These are phyloP conservation scores for Pipistrellus nathusii DNA, from an alignment of 2,797 vertebrate genomes.

Conservation along the genomic window DNA sequence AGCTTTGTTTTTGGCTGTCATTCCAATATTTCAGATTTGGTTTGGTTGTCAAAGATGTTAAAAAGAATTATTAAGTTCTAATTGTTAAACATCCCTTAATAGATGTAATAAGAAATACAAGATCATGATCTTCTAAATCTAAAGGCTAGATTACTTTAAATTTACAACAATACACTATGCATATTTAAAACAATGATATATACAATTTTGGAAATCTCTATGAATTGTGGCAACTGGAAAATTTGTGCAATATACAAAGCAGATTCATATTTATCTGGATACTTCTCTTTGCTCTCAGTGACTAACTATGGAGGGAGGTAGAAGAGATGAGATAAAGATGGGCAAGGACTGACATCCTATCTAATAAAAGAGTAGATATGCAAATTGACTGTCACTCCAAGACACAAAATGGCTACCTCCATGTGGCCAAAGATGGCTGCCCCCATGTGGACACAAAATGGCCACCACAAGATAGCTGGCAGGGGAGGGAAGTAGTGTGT, in stretches of 20 bases:
- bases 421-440: no score
- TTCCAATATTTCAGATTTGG: slow-evolving; percentile 24
- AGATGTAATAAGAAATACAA: slow-evolving; percentile 38
- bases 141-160: background rate
- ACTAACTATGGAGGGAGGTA: background rate
- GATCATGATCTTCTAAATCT: background rate
- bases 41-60: slow-evolving; percentile 20
- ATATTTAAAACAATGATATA: slow-evolving; percentile 31
- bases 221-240: background rate
- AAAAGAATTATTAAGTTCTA: slow-evolving; percentile 49
- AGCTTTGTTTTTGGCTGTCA: background rate
- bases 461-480: no score
- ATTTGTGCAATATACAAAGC: slow-evolving; percentile 13
- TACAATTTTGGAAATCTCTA: slow-evolving; percentile 27
- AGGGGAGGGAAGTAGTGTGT: no score
- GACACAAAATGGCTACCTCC: no score
- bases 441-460: no score
- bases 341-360: background rate
- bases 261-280: background rate
- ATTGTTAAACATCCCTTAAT: background rate
- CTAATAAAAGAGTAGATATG: no score
- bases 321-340: background rate
- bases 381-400: no score
- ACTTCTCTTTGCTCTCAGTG: background rate
- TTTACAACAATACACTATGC: background rate